Conservation (phyloP, 2,888 invertebrate genomes). For the Plemyria rubiginata region DNA sequence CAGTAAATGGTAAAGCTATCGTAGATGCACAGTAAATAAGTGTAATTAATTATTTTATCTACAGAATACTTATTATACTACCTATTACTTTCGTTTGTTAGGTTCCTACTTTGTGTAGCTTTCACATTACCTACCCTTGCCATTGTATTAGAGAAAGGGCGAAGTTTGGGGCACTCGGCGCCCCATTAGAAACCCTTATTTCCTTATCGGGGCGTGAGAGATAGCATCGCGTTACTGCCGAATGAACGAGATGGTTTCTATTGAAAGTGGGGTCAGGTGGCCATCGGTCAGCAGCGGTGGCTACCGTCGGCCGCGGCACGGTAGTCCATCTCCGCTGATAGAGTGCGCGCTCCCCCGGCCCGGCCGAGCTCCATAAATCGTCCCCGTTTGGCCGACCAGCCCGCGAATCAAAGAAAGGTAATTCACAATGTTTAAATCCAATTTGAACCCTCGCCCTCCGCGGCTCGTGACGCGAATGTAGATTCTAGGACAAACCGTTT, state of each 20-base stretch:
- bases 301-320: conserved; percentile 17
- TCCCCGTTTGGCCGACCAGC: conserved; percentile 79
- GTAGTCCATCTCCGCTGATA: conserved; percentile 68
- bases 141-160: conserved; percentile 38
- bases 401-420: conserved; percentile 81
- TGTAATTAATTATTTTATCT: background rate
- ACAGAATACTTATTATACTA: background rate
- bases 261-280: conserved; percentile 63
- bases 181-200: conserved; percentile 45
- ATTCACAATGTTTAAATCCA: conserved; percentile 82
- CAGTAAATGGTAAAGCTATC: too few relatives aligned
- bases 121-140: conserved; percentile 32
- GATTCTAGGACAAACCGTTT: conserved; percentile 55
- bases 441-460: conserved; percentile 60
- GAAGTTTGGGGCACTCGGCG: conserved; percentile 41
- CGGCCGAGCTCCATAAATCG: conserved; percentile 67
- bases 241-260: conserved; percentile 65
- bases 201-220: conserved; percentile 66
- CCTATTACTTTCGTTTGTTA: background rate
- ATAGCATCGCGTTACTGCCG: conserved; percentile 74
- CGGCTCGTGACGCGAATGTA: conserved; percentile 53
- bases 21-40: too few relatives aligned
- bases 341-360: conserved; percentile 37
- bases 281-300: conserved; percentile 49
- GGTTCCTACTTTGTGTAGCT: conserved; percentile 1